A percentile compares a stretch with the other conserved stretches of the same genome.
These are phyloP conservation scores for Australoheros facetus DNA, from an alignment of 2,797 vertebrate genomes.

Conservation along the genomic window DNA sequence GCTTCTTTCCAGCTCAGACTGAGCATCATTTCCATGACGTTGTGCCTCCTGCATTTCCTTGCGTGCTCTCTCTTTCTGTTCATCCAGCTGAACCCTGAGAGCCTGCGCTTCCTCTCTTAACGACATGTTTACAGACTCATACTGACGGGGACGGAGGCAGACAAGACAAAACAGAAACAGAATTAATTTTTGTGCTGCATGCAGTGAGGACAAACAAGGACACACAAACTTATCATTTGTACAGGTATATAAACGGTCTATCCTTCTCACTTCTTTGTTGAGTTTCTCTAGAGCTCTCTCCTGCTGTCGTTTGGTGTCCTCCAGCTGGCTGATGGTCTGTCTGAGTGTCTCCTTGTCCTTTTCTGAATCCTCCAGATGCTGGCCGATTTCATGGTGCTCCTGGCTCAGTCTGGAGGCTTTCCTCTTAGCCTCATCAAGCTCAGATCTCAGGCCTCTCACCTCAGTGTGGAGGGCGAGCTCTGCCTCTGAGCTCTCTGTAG, in stretches of 20 bases:
- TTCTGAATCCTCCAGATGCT: slow-evolving; percentile 80
- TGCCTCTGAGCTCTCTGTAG: slow-evolving; percentile 81
- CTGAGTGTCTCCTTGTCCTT: slow-evolving; percentile 85
- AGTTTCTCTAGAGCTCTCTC: slow-evolving; percentile 86
- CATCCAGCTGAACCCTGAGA: slow-evolving; percentile 88
- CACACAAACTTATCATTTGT: not conserved
- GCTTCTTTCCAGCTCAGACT: slow-evolving; percentile 84
- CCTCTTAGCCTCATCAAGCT: slow-evolving; percentile 88
- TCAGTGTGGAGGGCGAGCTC: slow-evolving; percentile 85
- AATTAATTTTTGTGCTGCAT: not conserved
- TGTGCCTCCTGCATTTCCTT: slow-evolving; percentile 89
- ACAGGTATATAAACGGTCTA: not conserved
- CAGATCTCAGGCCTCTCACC: slow-evolving; percentile 80
- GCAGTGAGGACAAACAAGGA: slow-evolving; percentile 3
- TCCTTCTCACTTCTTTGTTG: slow-evolving; percentile 85
- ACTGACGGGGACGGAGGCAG: slow-evolving; percentile 31
- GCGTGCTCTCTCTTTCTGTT: slow-evolving; percentile 88
- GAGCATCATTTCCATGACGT: slow-evolving; percentile 86
- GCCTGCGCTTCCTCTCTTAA: slow-evolving; percentile 75
- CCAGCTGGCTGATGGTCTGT: slow-evolving; percentile 82
- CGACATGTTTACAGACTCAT: slow-evolving; percentile 55
- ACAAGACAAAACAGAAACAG: not conserved
- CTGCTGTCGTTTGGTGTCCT: slow-evolving; percentile 85
- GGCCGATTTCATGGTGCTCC: slow-evolving; percentile 81
- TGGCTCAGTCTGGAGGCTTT: slow-evolving; percentile 78